Percentiles rank a stretch among this genome's conserved stretches.
These are phyloP conservation scores for Lepus timidus DNA, from an alignment of 2,113 vertebrate genomes.

Conservation along the genomic window DNA sequence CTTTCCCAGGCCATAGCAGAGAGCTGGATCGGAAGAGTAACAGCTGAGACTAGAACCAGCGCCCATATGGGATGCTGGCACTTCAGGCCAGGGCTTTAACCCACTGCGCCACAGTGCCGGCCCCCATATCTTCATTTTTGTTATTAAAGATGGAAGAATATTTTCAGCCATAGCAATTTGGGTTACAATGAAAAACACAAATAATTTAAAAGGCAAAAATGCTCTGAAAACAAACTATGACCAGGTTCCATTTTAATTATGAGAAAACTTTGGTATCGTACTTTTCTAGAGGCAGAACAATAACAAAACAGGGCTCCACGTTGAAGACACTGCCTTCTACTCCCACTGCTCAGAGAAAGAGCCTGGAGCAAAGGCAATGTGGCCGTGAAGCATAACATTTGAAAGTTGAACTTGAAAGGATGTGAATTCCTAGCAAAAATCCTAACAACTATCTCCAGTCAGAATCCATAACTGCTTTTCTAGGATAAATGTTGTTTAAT, in stretches of 20 bases:
- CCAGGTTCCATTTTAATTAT: not conserved
- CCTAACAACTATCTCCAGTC: constrained; percentile 11
- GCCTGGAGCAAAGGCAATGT: not conserved
- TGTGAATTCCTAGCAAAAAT: constrained; percentile 7
- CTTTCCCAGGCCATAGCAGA: no score
- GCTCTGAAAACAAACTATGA: not conserved
- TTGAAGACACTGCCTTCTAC: not conserved
- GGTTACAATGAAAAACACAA: not conserved
- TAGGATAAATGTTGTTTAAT: not conserved
- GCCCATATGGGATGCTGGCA: no score
- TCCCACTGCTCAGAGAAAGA: not conserved
- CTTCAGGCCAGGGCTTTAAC: no score
- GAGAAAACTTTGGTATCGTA: not conserved
- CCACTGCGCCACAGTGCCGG: no score
- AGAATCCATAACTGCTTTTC: not conserved
- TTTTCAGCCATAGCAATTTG: not conserved
- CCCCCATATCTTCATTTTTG: not conserved
- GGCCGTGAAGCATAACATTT: not conserved
- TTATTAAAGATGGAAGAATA: not conserved
- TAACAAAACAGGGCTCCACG: not conserved
- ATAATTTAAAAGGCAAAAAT: not conserved
- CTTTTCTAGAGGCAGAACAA: not conserved
- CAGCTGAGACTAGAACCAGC: no score
- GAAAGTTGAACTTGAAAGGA: not conserved
- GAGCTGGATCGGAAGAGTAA: no score